Conservation (phyloP, 2,888 invertebrate genomes). For the Apodemia zela region DNA sequence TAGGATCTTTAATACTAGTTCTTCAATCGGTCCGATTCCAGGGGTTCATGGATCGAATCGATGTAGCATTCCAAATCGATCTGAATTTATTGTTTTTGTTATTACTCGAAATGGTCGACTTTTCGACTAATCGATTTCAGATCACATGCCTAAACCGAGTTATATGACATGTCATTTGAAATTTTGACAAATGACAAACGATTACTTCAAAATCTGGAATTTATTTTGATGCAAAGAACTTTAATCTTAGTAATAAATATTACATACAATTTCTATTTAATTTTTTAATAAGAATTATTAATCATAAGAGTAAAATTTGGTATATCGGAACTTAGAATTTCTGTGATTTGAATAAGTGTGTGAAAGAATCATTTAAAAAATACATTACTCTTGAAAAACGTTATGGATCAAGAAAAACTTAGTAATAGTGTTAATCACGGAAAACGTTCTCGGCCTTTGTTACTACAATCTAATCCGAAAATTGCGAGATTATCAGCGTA, state of each 20-base stretch:
- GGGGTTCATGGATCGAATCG: too few relatives aligned
- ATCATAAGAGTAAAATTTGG: too few relatives aligned
- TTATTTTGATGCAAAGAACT: constrained; percentile 2
- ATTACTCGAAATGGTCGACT: too few relatives aligned
- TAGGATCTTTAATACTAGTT: too few relatives aligned
- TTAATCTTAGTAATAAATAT: background rate
- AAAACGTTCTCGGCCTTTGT: constrained; percentile 71
- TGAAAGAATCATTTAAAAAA: background rate
- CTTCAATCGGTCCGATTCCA: too few relatives aligned
- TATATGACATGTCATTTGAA: too few relatives aligned
- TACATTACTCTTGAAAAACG: constrained; percentile 28
- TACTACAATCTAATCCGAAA: constrained; percentile 65
- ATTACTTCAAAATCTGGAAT: background rate
- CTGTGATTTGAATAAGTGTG: constrained; percentile 13
- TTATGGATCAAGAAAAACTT: constrained; percentile 68
- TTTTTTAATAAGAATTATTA: too few relatives aligned
- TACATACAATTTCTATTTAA: too few relatives aligned
- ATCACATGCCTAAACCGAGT: too few relatives aligned
- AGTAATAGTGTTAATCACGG: constrained; percentile 62
- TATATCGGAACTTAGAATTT: background rate
- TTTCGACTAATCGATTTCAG: too few relatives aligned
- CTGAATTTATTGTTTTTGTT: too few relatives aligned
- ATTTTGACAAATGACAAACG: background rate
- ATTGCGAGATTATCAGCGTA: constrained; percentile 60
- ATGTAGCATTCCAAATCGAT: too few relatives aligned